Evolutionary conservation across 2,888 invertebrate species (phyloP).

Genomic region (Dryadula phaetusa): DNA sequence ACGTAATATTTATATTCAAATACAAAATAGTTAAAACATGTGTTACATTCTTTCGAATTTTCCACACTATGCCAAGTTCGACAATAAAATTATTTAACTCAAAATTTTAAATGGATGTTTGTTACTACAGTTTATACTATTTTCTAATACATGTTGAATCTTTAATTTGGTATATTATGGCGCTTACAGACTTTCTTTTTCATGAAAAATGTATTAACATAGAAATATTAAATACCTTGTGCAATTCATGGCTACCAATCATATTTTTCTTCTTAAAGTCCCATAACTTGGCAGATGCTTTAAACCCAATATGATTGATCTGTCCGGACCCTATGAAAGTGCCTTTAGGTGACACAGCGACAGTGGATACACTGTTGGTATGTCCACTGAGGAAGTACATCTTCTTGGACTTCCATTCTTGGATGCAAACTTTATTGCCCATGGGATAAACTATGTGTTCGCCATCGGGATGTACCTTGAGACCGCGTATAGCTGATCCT

Average conservation of each 20-base stretch:
- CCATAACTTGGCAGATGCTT: conserved; percentile 94
- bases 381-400: conserved; percentile 92
- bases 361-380: conserved; percentile 90
- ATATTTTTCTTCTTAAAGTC: conserved; percentile 87
- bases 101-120: too few species aligned
- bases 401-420: conserved; percentile 87
- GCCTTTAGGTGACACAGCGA: conserved; percentile 90
- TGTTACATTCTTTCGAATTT: too few species aligned
- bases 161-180: too few species aligned
- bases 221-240: conserved; percentile 88
- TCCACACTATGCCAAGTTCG: too few species aligned
- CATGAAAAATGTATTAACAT: not conserved
- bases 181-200: not conserved
- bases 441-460: conserved; percentile 90
- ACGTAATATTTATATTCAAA: too few species aligned
- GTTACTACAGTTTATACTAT: too few species aligned
- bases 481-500: conserved; percentile 81
- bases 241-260: conserved; percentile 90
- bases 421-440: conserved; percentile 91
- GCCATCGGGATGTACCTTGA: conserved; percentile 89
- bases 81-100: too few species aligned
- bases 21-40: too few species aligned
- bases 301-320: conserved; percentile 95
- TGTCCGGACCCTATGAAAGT: conserved; percentile 95
- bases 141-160: too few species aligned